These are phyloP conservation scores for Philotrypesis tridentata DNA, from an alignment of 1,140 invertebrate species.

Conservation along the genomic window DNA sequence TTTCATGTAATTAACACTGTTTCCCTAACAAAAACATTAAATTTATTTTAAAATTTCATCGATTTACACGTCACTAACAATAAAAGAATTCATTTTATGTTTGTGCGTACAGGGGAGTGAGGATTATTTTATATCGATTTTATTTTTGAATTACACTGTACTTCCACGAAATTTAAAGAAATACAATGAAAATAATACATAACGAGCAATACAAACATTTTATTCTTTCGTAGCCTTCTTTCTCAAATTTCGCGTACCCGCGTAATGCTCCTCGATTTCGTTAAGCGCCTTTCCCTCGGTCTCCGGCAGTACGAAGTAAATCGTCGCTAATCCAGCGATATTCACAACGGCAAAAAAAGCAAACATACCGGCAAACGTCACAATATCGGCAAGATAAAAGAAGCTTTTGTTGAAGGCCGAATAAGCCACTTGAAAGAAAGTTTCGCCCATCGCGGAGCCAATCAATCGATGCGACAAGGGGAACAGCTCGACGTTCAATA, in stretches of 20 bases:
- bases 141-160: no score
- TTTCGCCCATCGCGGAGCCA: not conserved
- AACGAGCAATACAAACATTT: no score
- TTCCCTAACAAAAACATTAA: no score
- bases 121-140: no score
- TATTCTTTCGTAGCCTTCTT: not conserved
- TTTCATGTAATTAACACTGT: no score
- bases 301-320: not conserved
- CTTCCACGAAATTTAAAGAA: no score
- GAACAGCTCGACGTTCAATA: constrained; percentile 9
- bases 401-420: not conserved
- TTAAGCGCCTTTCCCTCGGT: not conserved
- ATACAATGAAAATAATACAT: no score
- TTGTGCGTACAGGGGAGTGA: no score
- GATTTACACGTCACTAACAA: no score
- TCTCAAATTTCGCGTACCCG: not conserved
- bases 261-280: constrained; percentile 11
- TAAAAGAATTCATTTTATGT: no score
- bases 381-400: not conserved
- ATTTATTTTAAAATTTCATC: no score
- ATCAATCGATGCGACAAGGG: not conserved
- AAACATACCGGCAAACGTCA: not conserved
- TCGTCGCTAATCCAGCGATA: not conserved
- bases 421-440: not conserved
- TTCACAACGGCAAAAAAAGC: not conserved